Percentiles rank a stretch among this genome's conserved stretches.
phyloP scores from a whole-genome alignment of 2,888 invertebrate genomes.

The Tipula unca region DNA sequence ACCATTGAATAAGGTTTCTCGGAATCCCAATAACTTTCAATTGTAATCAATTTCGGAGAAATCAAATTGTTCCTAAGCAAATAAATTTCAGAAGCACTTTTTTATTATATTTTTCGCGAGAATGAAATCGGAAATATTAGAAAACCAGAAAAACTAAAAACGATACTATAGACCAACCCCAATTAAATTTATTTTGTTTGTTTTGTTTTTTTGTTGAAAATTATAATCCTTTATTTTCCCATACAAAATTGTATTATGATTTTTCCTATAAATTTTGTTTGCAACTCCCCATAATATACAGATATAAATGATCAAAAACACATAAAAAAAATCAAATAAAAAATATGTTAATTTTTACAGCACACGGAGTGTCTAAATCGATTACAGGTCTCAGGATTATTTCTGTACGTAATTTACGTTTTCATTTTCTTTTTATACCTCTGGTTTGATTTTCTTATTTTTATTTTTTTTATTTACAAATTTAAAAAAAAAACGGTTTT shows the following conservation, averaged over 20 bases:
- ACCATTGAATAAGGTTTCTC: too few relatives aligned
- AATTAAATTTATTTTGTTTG: neutral
- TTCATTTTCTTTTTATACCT: constrained; percentile 15
- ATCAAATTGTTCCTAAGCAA: too few relatives aligned
- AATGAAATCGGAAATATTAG: too few relatives aligned
- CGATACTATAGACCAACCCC: neutral
- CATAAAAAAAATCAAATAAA: constrained; percentile 9
- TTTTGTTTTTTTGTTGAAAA: neutral
- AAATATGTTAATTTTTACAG: constrained; percentile 40
- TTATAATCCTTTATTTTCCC: neutral
- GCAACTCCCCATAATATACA: neutral
- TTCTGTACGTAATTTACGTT: constrained; percentile 44
- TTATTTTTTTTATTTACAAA: neutral
- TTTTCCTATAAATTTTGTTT: neutral
- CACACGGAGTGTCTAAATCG: constrained; percentile 47
- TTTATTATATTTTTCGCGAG: neutral
- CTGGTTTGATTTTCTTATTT: neutral
- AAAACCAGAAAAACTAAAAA: neutral
- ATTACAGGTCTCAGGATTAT: constrained; percentile 43
- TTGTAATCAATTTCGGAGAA: neutral
- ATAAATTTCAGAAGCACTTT: neutral
- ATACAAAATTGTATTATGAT: neutral
- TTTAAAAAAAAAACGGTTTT: neutral
- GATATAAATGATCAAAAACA: neutral
- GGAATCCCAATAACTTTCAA: too few relatives aligned